Evolutionary conservation across 2,888 invertebrate species (phyloP).

Genomic region (Latrodectus hesperus): DNA sequence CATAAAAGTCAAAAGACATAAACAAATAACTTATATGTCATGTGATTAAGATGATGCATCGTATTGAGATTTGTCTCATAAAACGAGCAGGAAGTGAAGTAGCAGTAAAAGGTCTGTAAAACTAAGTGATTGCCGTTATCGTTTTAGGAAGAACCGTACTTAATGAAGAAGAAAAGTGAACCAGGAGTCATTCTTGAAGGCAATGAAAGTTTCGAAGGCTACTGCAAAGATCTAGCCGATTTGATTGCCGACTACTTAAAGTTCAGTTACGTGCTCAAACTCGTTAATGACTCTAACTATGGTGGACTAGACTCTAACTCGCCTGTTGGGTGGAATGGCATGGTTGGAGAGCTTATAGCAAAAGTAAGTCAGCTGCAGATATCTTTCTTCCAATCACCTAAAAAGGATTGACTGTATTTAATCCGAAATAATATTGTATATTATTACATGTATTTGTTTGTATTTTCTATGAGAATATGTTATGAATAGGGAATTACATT

Average conservation of each 20-base stretch:
- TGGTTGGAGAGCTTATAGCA: slow-evolving; percentile 72
- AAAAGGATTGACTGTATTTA: too few relatives aligned
- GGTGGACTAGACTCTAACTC: slow-evolving; percentile 69
- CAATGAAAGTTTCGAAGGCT: slow-evolving; percentile 89
- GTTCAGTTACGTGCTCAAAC: slow-evolving; percentile 71
- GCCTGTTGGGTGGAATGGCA: slow-evolving; percentile 72
- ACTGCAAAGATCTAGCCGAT: slow-evolving; percentile 92
- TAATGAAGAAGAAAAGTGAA: slow-evolving; percentile 84
- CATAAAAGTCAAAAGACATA: too few relatives aligned
- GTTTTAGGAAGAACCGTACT: slow-evolving; percentile 87
- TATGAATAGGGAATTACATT: too few relatives aligned
- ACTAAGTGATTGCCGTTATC: not conserved
- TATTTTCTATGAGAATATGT: too few relatives aligned
- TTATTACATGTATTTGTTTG: too few relatives aligned
- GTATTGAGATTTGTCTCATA: too few relatives aligned
- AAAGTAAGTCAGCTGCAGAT: slow-evolving; percentile 63
- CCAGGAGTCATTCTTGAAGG: slow-evolving; percentile 80
- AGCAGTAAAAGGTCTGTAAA: not conserved
- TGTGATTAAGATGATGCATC: too few relatives aligned
- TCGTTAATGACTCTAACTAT: slow-evolving; percentile 70
- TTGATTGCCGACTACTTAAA: slow-evolving; percentile 82
- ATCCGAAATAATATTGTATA: too few relatives aligned
- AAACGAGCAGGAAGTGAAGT: not conserved
- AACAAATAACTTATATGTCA: too few relatives aligned
- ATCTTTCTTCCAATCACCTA: not conserved